A percentile compares a stretch with the other conserved stretches of the same genome.
phyloP scores from a whole-genome alignment of 2,797 vertebrate genomes.

The Argyrosomus regius region DNA sequence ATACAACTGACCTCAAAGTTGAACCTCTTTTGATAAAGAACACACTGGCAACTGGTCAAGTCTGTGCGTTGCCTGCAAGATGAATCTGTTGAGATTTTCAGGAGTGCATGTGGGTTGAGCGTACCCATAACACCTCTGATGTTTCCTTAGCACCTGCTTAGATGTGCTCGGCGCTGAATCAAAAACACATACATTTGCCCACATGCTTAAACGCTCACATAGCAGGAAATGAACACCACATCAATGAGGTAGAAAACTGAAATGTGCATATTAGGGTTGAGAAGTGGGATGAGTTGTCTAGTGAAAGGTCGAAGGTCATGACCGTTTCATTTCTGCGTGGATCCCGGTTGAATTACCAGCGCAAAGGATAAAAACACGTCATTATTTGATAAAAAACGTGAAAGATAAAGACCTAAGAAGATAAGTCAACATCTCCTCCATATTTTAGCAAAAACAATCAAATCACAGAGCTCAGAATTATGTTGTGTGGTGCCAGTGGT shows the following conservation, averaged over 20 bases:
- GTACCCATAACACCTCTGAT: constrained; percentile 30
- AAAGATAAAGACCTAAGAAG: background rate
- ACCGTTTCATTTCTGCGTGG: background rate
- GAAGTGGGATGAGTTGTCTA: background rate
- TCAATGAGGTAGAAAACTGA: constrained; percentile 8
- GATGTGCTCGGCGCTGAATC: constrained; percentile 23
- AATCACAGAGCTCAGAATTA: background rate
- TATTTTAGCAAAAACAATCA: background rate
- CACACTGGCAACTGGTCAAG: constrained; percentile 37
- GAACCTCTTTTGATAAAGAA: constrained; percentile 46
- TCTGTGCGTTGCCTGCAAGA: constrained; percentile 22
- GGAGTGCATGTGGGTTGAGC: constrained; percentile 46
- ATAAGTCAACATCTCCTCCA: background rate
- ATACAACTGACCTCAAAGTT: constrained; percentile 57
- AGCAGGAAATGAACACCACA: constrained; percentile 18
- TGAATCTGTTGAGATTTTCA: constrained; percentile 35
- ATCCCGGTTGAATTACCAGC: background rate
- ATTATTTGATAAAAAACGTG: background rate
- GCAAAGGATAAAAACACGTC: background rate
- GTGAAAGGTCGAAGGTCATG: background rate
- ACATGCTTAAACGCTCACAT: constrained; percentile 22
- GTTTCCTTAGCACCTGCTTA: constrained; percentile 41
- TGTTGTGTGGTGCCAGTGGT: background rate
- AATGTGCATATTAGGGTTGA: background rate
- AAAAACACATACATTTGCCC: constrained; percentile 18